A percentile compares a stretch with the other conserved stretches of the same genome.
Conservation (phyloP, 2,113 vertebrate species). For the Anas platyrhynchos region DNA sequence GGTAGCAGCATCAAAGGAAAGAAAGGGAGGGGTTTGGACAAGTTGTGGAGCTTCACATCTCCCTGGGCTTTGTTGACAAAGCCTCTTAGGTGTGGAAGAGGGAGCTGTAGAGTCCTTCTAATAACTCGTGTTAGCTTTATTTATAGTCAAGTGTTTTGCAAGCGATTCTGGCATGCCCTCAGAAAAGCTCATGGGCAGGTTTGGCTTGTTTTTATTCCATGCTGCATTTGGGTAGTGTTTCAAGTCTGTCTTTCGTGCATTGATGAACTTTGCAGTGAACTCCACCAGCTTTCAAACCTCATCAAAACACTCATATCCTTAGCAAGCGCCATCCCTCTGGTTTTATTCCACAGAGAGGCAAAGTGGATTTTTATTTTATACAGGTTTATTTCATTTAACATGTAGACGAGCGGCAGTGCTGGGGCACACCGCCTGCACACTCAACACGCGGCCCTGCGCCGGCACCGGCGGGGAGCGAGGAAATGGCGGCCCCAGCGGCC, state of each 20-base stretch:
- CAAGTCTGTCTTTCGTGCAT: background rate
- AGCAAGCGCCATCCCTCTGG: rapidly evolving
- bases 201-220: background rate
- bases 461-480: rapidly evolving
- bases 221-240: background rate
- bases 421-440: rapidly evolving
- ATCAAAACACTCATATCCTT: background rate
- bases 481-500: rapidly evolving
- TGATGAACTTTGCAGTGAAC: background rate
- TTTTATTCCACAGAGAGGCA: background rate
- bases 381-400: background rate
- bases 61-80: background rate
- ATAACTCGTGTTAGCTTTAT: background rate
- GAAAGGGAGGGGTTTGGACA: background rate
- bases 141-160: background rate
- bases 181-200: background rate
- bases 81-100: background rate
- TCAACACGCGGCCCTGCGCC: rapidly evolving
- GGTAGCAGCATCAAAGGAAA: background rate
- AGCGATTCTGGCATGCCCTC: background rate
- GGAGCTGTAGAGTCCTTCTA: background rate
- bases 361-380: background rate
- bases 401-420: rapidly evolving
- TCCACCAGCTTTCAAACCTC: background rate
- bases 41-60: background rate